These are phyloP conservation scores for Danionella cerebrum DNA, from an alignment of 2,113 vertebrate species.

Conservation along the genomic window DNA sequence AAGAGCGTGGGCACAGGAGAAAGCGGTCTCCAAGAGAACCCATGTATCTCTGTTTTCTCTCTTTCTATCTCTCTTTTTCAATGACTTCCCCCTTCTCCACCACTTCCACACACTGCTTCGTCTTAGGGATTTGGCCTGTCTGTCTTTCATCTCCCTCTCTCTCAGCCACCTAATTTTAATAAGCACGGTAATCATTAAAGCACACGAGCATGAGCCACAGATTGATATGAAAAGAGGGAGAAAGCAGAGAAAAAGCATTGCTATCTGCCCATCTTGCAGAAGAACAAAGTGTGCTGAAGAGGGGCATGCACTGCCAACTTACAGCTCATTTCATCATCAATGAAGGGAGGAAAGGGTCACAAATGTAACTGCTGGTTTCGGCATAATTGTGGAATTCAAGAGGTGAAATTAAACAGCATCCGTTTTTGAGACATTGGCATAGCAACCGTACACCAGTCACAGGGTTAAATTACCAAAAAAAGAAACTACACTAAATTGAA, in stretches of 20 bases:
- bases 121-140: constrained; percentile 41
- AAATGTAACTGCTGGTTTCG: constrained; percentile 31
- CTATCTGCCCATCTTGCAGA: constrained; percentile 22
- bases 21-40: constrained; percentile 55
- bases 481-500: neutral
- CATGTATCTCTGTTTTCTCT: constrained; percentile 46
- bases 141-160: constrained; percentile 28
- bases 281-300: constrained; percentile 31
- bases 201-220: constrained; percentile 2
- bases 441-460: constrained; percentile 62
- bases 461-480: constrained; percentile 46
- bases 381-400: constrained; percentile 48
- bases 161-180: constrained; percentile 36
- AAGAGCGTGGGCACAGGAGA: constrained; percentile 50
- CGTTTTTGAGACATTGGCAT: constrained; percentile 48
- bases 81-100: constrained; percentile 6
- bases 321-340: constrained; percentile 48
- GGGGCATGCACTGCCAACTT: constrained; percentile 30
- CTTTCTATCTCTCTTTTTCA: constrained; percentile 26
- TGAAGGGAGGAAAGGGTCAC: constrained; percentile 6
- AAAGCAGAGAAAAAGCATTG: neutral
- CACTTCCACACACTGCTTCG: constrained; percentile 38
- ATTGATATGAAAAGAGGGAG: neutral
- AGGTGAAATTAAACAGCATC: constrained; percentile 47
- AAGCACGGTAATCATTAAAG: constrained; percentile 41